A percentile compares a stretch with the other conserved stretches of the same genome.
Conservation (phyloP, 1,140 invertebrate species). For the Manduca sexta region DNA sequence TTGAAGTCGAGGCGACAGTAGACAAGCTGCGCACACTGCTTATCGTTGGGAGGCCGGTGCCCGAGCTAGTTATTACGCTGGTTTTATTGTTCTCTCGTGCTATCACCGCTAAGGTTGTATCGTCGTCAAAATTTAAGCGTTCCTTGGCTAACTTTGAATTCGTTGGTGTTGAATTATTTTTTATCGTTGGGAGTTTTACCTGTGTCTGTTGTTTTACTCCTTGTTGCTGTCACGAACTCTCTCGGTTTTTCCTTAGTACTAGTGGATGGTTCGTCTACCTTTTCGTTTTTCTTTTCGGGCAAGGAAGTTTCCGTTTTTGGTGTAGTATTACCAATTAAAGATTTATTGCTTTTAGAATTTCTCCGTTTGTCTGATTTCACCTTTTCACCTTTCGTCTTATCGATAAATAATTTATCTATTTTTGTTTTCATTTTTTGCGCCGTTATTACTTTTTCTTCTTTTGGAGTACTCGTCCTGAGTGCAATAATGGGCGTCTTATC, state of each 20-base stretch:
- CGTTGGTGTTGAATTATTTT: conserved; percentile 1
- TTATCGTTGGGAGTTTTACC: conserved; percentile 14
- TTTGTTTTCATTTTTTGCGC: conserved; percentile 23
- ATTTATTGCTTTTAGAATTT: conserved; percentile 38
- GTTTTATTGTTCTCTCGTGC: conserved; percentile 23
- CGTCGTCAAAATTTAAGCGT: conserved; percentile 33
- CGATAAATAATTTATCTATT: conserved; percentile 21
- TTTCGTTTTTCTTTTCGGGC: conserved; percentile 2
- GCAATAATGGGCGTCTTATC: neutral
- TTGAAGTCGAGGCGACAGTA: conserved; percentile 16
- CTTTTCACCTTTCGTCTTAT: conserved; percentile 30
- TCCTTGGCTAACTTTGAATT: conserved; percentile 29
- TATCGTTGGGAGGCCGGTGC: conserved; percentile 44
- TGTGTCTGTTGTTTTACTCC: conserved; percentile 18
- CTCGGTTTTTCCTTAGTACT: conserved; percentile 11
- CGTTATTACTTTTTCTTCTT: conserved; percentile 22
- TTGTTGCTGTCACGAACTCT: conserved; percentile 2
- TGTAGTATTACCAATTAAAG: conserved; percentile 23
- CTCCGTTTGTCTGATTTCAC: conserved; percentile 28
- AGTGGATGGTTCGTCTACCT: no score
- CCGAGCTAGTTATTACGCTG: conserved; percentile 4
- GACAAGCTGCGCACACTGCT: conserved; percentile 47
- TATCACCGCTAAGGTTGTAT: conserved; percentile 40
- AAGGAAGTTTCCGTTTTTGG: conserved; percentile 5
- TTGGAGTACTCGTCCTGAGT: conserved; percentile 7